These are phyloP conservation scores for Luperina nickerlii DNA, from an alignment of 2,888 invertebrate species.

Conservation along the genomic window DNA sequence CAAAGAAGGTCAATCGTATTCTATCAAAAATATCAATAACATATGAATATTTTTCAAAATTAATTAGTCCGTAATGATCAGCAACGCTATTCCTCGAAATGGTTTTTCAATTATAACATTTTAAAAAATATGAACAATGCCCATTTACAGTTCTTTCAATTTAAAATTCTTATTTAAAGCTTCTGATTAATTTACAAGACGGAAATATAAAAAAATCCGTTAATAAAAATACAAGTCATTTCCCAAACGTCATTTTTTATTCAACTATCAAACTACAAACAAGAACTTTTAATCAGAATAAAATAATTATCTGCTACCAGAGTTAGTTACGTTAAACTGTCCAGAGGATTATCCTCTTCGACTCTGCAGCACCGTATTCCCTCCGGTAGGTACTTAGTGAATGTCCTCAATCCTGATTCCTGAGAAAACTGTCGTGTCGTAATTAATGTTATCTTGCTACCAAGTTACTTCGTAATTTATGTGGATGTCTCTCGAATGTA, in stretches of 20 bases:
- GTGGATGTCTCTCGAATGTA: slow-evolving; percentile 47
- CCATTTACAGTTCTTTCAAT: too few relatives aligned
- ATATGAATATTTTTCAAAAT: too few relatives aligned
- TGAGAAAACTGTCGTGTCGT: slow-evolving; percentile 60
- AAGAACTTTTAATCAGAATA: slow-evolving; percentile 26
- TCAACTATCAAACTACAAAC: background rate
- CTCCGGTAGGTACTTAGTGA: slow-evolving; percentile 35
- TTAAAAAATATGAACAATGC: too few relatives aligned
- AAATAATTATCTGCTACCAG: slow-evolving; percentile 38
- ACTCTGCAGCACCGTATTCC: slow-evolving; percentile 36
- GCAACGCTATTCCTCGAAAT: too few relatives aligned
- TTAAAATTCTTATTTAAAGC: too few relatives aligned
- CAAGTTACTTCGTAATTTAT: slow-evolving; percentile 56
- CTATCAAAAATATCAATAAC: too few relatives aligned
- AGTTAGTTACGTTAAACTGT: slow-evolving; percentile 45
- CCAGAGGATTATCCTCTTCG: slow-evolving; percentile 38
- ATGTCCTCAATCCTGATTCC: slow-evolving; percentile 41
- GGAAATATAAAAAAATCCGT: background rate
- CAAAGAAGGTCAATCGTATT: too few relatives aligned
- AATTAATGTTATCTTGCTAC: slow-evolving; percentile 58
- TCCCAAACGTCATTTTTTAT: background rate
- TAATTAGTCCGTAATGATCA: too few relatives aligned
- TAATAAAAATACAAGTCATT: background rate
- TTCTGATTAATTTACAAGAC: background rate
- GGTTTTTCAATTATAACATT: too few relatives aligned